Conservation (phyloP, 2,888 invertebrate species). For the Aproaerema taeniolella region DNA sequence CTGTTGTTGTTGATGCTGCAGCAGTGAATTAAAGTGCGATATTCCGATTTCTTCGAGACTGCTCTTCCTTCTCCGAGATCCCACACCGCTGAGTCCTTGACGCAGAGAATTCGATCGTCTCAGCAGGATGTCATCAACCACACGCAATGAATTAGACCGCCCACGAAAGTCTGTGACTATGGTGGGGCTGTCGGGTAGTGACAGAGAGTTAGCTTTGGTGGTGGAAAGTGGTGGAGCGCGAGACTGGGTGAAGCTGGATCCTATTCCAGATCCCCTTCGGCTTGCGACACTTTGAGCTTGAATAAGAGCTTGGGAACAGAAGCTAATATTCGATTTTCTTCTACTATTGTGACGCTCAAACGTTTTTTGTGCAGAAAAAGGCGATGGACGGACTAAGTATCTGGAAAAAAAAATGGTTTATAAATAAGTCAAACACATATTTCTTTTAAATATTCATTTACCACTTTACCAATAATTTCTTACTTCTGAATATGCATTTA, state of each 20-base stretch:
- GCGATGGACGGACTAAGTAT: conserved; percentile 94
- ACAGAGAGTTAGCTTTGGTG: conserved; percentile 92
- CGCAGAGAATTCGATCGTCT: conserved; percentile 90
- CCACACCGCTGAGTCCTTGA: conserved; percentile 85
- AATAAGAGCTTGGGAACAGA: conserved; percentile 88
- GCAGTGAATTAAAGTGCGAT: conserved; percentile 84
- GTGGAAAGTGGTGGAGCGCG: conserved; percentile 88
- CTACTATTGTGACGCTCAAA: conserved; percentile 95
- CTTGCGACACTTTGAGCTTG: conserved; percentile 72
- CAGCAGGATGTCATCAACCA: conserved; percentile 90
- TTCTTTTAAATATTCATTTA: too few relatives aligned
- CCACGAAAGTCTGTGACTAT: conserved; percentile 87
- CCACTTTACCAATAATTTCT: too few relatives aligned
- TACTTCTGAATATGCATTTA: too few relatives aligned
- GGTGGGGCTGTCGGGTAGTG: conserved; percentile 92
- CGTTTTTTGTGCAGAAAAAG: conserved; percentile 96
- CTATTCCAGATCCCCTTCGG: conserved; percentile 83
- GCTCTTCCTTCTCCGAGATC: conserved; percentile 85
- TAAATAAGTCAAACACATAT: too few relatives aligned
- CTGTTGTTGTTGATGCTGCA: conserved; percentile 74
- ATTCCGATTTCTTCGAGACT: conserved; percentile 92
- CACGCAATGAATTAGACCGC: conserved; percentile 90
- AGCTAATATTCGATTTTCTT: conserved; percentile 93
- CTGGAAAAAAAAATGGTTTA: conserved; percentile 78
- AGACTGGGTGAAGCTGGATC: conserved; percentile 78